Conservation (phyloP, 2,113 vertebrate species). For the Pseudonaja textilis region DNA sequence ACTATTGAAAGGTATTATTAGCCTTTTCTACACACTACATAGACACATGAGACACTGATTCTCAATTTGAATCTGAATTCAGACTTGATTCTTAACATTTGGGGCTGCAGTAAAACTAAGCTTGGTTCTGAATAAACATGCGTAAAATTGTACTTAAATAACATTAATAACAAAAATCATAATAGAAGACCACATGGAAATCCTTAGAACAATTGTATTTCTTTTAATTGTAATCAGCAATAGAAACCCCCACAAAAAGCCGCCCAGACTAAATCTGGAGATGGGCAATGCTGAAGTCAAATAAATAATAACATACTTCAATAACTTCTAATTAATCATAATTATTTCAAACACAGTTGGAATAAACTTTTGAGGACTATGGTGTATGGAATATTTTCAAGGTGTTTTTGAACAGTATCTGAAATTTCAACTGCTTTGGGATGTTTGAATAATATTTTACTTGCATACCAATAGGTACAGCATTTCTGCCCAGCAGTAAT, state of each 20-base stretch:
- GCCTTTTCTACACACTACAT: neutral
- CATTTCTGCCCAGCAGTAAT: neutral
- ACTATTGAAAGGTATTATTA: neutral
- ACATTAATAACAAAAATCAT: too few species aligned
- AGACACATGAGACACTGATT: neutral
- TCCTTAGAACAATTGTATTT: too few species aligned
- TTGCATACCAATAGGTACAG: neutral
- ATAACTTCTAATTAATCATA: neutral
- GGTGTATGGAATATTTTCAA: neutral
- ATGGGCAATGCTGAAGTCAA: too few species aligned
- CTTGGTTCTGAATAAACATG: neutral
- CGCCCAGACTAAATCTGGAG: too few species aligned
- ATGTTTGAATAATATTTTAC: neutral
- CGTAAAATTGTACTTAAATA: too few species aligned
- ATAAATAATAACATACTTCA: neutral
- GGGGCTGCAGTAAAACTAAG: neutral
- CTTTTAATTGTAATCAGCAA: too few species aligned
- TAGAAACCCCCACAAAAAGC: neutral
- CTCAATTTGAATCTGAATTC: neutral
- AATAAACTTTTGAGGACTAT: neutral
- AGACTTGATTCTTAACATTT: neutral
- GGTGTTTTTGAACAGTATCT: neutral
- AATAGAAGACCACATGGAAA: neutral
- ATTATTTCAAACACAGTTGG: neutral
- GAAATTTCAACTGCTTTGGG: neutral